A percentile compares a stretch with the other conserved stretches of the same genome.
phyloP scores from a whole-genome alignment of 2,113 vertebrate genomes.

The Silurus asotus region DNA sequence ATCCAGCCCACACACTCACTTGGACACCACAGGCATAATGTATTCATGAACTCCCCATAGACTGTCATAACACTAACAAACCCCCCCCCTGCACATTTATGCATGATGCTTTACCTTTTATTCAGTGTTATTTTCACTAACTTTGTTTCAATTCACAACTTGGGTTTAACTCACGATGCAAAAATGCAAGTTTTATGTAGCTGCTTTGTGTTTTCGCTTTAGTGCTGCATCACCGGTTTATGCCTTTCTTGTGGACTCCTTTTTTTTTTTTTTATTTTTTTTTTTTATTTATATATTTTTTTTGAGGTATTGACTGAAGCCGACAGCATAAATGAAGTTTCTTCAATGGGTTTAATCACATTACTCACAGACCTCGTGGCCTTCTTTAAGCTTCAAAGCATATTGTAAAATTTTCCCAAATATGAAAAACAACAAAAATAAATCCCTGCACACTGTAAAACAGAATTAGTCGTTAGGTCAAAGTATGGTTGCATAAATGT shows the following conservation, averaged over 20 bases:
- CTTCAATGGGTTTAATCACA: background rate
- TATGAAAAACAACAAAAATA: background rate
- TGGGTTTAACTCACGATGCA: background rate
- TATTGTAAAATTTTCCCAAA: background rate
- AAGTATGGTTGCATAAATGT: constrained; percentile 28
- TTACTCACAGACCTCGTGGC: background rate
- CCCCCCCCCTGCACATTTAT: background rate
- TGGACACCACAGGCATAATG: background rate
- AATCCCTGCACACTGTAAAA: constrained; percentile 18
- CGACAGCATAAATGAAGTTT: background rate
- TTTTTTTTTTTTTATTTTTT: background rate
- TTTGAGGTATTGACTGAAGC: background rate
- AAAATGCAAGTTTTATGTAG: background rate
- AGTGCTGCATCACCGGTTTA: background rate
- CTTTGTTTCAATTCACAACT: constrained; percentile 31
- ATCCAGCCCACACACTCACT: background rate
- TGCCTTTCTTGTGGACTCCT: constrained; percentile 24
- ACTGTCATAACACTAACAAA: background rate
- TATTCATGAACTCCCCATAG: background rate
- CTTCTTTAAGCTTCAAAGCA: background rate
- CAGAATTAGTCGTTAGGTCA: constrained; percentile 14
- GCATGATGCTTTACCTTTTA: constrained; percentile 13
- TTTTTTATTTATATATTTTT: background rate
- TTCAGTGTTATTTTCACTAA: constrained; percentile 14
- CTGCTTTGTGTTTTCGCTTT: background rate